Evolutionary conservation across 2,888 invertebrate genomes (phyloP).

Genomic region (Scelioninae gen. 1): DNA sequence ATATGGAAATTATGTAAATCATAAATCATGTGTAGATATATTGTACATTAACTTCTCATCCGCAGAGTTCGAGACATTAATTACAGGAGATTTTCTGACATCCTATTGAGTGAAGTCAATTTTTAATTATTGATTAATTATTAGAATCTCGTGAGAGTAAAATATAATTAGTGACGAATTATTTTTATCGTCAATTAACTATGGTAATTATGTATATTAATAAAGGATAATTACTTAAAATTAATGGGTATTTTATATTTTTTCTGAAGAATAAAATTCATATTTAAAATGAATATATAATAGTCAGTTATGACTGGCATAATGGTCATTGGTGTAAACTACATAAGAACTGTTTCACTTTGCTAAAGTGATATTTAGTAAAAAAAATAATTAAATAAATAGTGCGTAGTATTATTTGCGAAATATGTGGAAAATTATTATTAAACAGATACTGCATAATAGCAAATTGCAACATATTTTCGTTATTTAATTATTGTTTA

Average conservation of each 20-base stretch:
- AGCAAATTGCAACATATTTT: no score
- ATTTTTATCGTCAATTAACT: conserved; percentile 7
- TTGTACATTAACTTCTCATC: conserved; percentile 6
- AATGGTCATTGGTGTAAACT: no score
- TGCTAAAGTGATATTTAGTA: no score
- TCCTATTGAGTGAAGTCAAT: conserved; percentile 6
- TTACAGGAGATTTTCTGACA: conserved; percentile 17
- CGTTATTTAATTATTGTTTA: no score
- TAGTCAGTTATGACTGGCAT: no score
- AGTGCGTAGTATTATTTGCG: no score
- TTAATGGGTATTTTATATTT: neutral
- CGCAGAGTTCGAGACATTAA: conserved; percentile 1
- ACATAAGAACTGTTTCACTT: no score
- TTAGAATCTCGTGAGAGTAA: conserved; percentile 3
- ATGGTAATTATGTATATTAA: conserved; percentile 9
- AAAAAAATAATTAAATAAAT: no score
- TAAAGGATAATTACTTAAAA: neutral
- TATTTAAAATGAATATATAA: no score
- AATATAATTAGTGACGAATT: neutral
- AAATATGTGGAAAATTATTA: no score
- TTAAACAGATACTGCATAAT: no score
- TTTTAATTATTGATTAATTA: conserved; percentile 26
- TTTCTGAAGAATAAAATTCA: neutral
- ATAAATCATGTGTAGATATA: neutral
- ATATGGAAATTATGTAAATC: neutral